Percentiles rank a stretch among this genome's conserved stretches.
These are phyloP conservation scores for Baryphthengus martii DNA, from an alignment of 2,113 vertebrate genomes.

Conservation along the genomic window DNA sequence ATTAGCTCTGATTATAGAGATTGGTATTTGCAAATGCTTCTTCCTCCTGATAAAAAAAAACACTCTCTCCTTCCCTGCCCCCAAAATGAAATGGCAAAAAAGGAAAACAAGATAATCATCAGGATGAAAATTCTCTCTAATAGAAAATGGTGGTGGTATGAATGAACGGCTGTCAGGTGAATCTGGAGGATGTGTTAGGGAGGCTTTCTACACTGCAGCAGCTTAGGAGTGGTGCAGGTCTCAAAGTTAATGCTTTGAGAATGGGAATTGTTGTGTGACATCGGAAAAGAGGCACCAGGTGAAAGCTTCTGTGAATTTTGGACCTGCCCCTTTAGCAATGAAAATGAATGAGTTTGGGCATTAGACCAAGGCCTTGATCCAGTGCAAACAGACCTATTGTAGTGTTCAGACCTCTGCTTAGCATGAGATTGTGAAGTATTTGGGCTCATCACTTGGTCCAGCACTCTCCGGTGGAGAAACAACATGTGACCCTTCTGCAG, in stretches of 20 bases:
- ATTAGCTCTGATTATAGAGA: not conserved
- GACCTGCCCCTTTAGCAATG: not conserved
- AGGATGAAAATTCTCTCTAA: not conserved
- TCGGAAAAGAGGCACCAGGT: not conserved
- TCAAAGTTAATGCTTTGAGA: not conserved
- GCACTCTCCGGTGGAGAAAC: not conserved
- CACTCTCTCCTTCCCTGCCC: not conserved
- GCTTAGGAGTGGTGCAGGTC: not conserved
- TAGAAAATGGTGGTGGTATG: not conserved
- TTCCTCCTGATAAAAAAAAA: not conserved
- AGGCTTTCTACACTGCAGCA: not conserved
- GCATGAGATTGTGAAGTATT: not conserved
- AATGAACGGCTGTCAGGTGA: not conserved
- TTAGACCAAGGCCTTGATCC: not conserved
- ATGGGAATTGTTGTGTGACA: fast-evolving
- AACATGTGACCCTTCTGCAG: too few species aligned
- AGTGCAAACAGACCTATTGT: not conserved
- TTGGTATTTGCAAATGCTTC: not conserved
- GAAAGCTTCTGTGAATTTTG: not conserved
- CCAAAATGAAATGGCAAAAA: not conserved
- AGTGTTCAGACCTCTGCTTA: not conserved
- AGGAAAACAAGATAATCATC: not conserved
- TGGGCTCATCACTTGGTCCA: not conserved
- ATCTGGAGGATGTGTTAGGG: not conserved
- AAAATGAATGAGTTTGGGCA: not conserved